phyloP scores from a whole-genome alignment of 2,113 vertebrate genomes.

The Mustelus asterias region DNA sequence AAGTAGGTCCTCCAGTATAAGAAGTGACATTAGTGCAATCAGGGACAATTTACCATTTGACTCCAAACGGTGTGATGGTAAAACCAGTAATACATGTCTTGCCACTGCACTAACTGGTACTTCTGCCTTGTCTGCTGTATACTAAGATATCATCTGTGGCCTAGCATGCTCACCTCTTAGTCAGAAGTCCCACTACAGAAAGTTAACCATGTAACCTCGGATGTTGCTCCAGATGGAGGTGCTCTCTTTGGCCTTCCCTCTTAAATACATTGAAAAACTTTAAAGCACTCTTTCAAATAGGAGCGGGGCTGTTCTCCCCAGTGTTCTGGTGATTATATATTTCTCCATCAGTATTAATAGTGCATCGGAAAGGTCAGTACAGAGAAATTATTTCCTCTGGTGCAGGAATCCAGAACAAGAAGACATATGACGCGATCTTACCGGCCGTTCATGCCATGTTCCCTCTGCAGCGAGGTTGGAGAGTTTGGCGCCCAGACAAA shows the following conservation, averaged over 20 bases:
- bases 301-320: not conserved
- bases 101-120: not conserved
- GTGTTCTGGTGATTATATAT: not conserved
- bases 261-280: not conserved
- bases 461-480: no score
- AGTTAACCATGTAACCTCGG: not conserved
- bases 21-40: not conserved
- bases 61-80: not conserved
- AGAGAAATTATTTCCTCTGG: not conserved
- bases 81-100: not conserved
- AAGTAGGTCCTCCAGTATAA: not conserved
- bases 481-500: no score
- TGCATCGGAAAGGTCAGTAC: not conserved
- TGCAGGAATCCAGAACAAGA: not conserved
- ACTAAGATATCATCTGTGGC: not conserved
- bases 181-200: not conserved
- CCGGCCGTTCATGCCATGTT: no score
- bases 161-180: not conserved
- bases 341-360: not conserved
- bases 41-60: not conserved
- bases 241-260: not conserved
- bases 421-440: no score
- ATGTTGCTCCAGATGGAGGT: not conserved
- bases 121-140: not conserved
- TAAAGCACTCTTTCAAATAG: not conserved